Base-by-base conservation (phyloP, 2,113 vertebrate species). In the Charadrius vociferus region DNA sequence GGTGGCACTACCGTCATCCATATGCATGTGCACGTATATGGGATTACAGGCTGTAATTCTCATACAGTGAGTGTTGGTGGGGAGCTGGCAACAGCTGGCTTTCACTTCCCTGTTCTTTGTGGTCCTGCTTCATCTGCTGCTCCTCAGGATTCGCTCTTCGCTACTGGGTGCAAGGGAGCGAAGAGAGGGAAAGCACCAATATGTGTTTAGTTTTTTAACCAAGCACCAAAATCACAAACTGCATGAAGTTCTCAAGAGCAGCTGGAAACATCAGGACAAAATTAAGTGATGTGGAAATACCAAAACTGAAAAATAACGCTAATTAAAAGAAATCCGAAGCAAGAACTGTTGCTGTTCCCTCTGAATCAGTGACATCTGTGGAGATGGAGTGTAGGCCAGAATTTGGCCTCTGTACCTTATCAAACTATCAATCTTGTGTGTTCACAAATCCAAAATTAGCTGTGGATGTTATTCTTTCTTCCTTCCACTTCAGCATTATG, bases 21-120 rank as follows among this genome's bases (percentile, higher is more conserved):
- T 97, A 97, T 97, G 94, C 93, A 97, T 98, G 93, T 58, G 77
- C 97, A 97, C 81, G 95, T 95, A 79, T 52, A 37, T 56, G 89
- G 97, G 96, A 98, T 98, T 98, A 97, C 79, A 94, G 82, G 37
- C 95, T 70, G 67, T 43, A 29, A 14, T 96, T 96, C 93, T 95
- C 91, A 96, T 87, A 66, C n/a, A 26, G 37, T 4, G 59, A 72
- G 26, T 59, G 56, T 65, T 97, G 85, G 89, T 87, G 85, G 86
- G 63, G 85, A 94, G 81, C 82, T 89, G 82, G 70, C 87, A 94
- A 52, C 74, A 92, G 34, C 9, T 56, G 91, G 55, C 8, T 30
- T 94, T 91, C 84, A 14, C 66, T 96, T 94, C 55, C 37, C 77
- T 92, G 30, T 91, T 92, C 81, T 95, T 93, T 59, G 56, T 85